Percentiles rank a stretch among this genome's conserved stretches.
Evolutionary conservation across 1,140 invertebrate species (phyloP).

Genomic region (Semibalanus balanoides): DNA sequence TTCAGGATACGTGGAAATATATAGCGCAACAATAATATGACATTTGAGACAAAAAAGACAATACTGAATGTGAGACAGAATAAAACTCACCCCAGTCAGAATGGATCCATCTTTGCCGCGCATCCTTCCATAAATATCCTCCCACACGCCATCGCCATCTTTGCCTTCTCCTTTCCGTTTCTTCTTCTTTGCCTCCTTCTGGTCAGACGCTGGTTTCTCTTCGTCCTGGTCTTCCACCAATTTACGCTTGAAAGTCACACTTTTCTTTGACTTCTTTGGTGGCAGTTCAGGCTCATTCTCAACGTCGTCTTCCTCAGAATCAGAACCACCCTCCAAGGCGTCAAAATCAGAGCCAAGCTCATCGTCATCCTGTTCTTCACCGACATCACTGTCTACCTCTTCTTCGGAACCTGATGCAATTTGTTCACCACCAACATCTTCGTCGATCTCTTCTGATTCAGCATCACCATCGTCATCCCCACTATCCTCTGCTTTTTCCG

Average conservation of each 20-base stretch:
- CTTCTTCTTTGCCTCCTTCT: background rate
- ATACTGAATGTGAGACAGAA: too few relatives aligned
- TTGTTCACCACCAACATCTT: too few relatives aligned
- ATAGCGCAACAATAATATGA: background rate
- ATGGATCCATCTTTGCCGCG: conserved; percentile 11
- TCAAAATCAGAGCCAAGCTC: background rate
- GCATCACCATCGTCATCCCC: background rate
- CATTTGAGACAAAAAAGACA: background rate
- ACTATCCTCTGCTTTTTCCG: too few relatives aligned
- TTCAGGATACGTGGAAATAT: too few relatives aligned
- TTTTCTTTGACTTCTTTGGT: background rate
- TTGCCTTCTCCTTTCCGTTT: background rate
- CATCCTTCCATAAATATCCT: conserved; percentile 16
- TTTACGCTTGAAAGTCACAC: background rate
- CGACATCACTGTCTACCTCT: background rate
- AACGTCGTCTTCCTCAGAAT: too few relatives aligned
- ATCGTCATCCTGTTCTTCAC: background rate
- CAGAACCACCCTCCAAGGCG: too few relatives aligned
- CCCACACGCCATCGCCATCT: background rate
- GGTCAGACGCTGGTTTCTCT: background rate
- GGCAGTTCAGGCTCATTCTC: too few relatives aligned
- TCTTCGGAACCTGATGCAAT: background rate
- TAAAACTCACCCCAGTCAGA: conserved; percentile 6
- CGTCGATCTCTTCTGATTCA: background rate
- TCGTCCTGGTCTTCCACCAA: background rate